These are phyloP conservation scores for Camponotus vicinus DNA, from an alignment of 1,140 invertebrate species.

Conservation along the genomic window DNA sequence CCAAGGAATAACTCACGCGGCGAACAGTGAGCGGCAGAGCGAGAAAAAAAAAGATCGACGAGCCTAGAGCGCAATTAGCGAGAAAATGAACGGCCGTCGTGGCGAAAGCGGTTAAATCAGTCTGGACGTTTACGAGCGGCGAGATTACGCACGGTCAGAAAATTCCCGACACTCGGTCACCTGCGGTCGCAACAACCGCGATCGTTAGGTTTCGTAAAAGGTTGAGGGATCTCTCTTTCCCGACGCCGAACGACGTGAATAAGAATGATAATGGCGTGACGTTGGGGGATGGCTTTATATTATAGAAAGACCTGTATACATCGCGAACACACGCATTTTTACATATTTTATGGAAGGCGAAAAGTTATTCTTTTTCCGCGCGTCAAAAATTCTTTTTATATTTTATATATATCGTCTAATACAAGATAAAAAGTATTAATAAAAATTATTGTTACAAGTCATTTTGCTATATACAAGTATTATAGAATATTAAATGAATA, in stretches of 20 bases:
- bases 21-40: not conserved
- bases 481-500: too few relatives aligned
- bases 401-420: too few relatives aligned
- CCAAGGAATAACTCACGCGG: conserved; percentile 13
- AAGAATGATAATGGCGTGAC: conserved; percentile 13
- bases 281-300: not conserved
- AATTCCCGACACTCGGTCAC: conserved; percentile 73
- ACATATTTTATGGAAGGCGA: not conserved
- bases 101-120: conserved; percentile 79
- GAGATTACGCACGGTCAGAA: conserved; percentile 69
- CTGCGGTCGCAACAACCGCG: not conserved
- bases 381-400: not conserved
- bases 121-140: conserved; percentile 77
- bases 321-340: not conserved
- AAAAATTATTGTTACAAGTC: too few relatives aligned
- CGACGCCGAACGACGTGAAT: not conserved
- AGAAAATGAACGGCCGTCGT: conserved; percentile 75
- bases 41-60: conserved; percentile 68
- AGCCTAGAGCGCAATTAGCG: conserved; percentile 73
- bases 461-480: too few relatives aligned
- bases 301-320: not conserved
- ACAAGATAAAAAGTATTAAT: too few relatives aligned
- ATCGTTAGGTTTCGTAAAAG: conserved; percentile 50
- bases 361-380: not conserved
- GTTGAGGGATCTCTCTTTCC: conserved; percentile 1